Evolutionary conservation across 2,888 invertebrate species (phyloP).

Genomic region (Ferrisia virgata): DNA sequence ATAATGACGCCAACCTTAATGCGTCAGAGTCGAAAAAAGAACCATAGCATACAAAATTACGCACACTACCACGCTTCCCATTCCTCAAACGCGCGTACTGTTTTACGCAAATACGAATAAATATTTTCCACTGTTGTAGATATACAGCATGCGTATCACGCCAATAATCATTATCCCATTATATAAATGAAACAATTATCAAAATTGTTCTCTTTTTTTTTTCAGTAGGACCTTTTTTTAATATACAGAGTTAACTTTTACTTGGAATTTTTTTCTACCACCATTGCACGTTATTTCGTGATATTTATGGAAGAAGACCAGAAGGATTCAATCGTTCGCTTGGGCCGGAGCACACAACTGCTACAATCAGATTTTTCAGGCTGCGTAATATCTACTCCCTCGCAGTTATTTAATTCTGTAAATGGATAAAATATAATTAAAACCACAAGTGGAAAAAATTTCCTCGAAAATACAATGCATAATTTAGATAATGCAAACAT

Average conservation of each 20-base stretch:
- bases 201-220: neutral
- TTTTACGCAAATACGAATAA: neutral
- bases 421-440: too few relatives aligned
- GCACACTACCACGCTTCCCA: neutral
- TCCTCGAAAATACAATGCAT: too few relatives aligned
- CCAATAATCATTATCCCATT: neutral
- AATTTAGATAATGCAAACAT: too few relatives aligned
- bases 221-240: too few relatives aligned
- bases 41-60: neutral
- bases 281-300: neutral
- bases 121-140: neutral
- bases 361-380: too few relatives aligned
- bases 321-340: neutral
- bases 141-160: neutral
- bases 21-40: neutral
- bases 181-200: neutral
- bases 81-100: neutral
- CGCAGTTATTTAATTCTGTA: neutral
- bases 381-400: too few relatives aligned
- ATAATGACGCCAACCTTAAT: neutral
- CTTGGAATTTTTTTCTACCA: neutral
- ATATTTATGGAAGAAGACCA: too few relatives aligned
- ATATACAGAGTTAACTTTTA: neutral
- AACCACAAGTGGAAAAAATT: too few relatives aligned
- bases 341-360: too few relatives aligned